Evolutionary conservation across 1,140 invertebrate species (phyloP).

Genomic region (Drosophila melanica): DNA sequence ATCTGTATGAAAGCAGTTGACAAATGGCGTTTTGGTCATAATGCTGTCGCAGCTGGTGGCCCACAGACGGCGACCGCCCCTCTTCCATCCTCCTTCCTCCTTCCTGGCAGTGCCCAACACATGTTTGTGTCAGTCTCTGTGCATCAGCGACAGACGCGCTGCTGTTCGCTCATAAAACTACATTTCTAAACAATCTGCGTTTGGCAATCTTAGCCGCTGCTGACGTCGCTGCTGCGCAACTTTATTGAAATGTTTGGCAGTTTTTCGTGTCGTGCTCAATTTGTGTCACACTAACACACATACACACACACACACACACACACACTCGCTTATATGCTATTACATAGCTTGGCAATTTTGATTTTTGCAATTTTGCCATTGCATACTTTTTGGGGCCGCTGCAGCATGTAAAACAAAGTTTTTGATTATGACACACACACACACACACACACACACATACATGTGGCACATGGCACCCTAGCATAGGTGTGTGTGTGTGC

Average conservation of each 20-base stretch:
- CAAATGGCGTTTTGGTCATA: constrained; percentile 75
- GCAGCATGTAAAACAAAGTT: constrained; percentile 69
- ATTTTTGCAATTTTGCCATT: constrained; percentile 73
- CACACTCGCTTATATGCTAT: constrained; percentile 24
- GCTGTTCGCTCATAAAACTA: constrained; percentile 67
- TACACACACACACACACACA: constrained; percentile 21
- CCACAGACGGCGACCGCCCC: constrained; percentile 9
- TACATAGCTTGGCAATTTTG: constrained; percentile 70
- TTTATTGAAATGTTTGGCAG: constrained; percentile 82
- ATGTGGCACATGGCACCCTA: too few species aligned
- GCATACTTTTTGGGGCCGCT: constrained; percentile 73
- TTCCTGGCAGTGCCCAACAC: background rate
- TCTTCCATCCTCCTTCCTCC: background rate
- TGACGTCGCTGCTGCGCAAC: constrained; percentile 59
- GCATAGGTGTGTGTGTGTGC: constrained; percentile 6
- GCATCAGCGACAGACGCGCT: constrained; percentile 38
- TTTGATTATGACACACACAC: constrained; percentile 57
- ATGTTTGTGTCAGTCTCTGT: constrained; percentile 39
- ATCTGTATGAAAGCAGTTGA: constrained; percentile 61
- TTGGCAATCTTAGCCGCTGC: constrained; percentile 66
- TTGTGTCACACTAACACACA: constrained; percentile 73
- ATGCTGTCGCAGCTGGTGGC: constrained; percentile 61
- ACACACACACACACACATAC: constrained; percentile 37
- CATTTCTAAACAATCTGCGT: constrained; percentile 82
- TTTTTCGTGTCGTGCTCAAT: constrained; percentile 79